phyloP scores from a whole-genome alignment of 1,140 invertebrate species.

The Doryteuthis pealeii region DNA sequence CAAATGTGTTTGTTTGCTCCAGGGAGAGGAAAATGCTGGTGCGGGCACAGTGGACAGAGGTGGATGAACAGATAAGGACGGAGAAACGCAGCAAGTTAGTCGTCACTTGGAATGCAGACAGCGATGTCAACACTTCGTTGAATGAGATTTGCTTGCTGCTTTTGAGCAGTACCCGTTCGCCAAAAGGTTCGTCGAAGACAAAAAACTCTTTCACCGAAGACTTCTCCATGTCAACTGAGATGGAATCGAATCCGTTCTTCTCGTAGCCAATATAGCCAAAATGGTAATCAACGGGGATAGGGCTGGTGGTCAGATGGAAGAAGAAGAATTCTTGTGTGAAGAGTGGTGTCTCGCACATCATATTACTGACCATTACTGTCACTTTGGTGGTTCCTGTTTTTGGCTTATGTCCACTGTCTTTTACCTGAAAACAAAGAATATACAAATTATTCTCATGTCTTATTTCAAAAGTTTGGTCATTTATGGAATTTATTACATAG shows the following conservation, averaged over 20 bases:
- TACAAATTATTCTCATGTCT: too few relatives aligned
- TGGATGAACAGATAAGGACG: background rate
- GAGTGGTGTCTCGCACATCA: background rate
- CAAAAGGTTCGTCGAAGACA: background rate
- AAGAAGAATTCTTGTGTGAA: slow-evolving; percentile 9
- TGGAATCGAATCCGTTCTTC: slow-evolving; percentile 1
- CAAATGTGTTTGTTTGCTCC: background rate
- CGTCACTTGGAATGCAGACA: slow-evolving; percentile 7
- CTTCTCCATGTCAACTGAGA: background rate
- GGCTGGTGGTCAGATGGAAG: background rate
- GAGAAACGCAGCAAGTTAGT: background rate
- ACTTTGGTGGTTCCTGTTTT: slow-evolving; percentile 8
- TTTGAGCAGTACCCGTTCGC: background rate
- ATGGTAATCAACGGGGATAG: background rate
- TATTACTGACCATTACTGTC: slow-evolving; percentile 1
- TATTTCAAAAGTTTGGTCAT: too few relatives aligned
- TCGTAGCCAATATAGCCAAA: slow-evolving; percentile 1
- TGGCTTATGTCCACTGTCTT: background rate
- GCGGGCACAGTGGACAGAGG: background rate
- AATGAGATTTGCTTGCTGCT: slow-evolving; percentile 2
- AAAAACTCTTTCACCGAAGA: background rate
- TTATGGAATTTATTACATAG: too few relatives aligned
- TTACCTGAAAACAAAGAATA: background rate
- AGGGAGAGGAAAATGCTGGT: slow-evolving; percentile 3
- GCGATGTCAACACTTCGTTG: background rate